A percentile compares a stretch with the other conserved stretches of the same genome.
Conservation (phyloP, 2,113 vertebrate genomes). For the Gymnogyps californianus region DNA sequence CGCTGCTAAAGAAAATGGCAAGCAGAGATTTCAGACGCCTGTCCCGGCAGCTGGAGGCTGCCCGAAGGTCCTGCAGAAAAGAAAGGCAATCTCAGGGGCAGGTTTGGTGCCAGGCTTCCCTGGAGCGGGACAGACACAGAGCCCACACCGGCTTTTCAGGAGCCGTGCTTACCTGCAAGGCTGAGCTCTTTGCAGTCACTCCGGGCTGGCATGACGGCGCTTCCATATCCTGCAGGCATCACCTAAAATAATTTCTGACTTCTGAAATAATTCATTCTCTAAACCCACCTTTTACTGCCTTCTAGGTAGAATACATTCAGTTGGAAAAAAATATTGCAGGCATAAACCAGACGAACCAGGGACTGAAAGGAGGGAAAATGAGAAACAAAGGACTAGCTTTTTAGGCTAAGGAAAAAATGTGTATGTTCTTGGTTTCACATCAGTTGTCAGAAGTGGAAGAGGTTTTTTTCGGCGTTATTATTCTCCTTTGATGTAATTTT, state of each 20-base stretch:
- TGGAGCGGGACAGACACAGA: rapidly evolving
- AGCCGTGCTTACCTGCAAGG: neutral
- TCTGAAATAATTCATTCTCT: neutral
- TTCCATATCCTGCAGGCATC: neutral
- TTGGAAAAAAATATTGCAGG: neutral
- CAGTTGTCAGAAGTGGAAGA: neutral
- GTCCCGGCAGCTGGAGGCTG: rapidly evolving
- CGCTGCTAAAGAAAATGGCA: neutral
- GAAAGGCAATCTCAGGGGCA: rapidly evolving
- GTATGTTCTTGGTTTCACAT: neutral
- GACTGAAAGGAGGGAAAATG: neutral
- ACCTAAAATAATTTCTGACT: neutral
- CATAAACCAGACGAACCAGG: neutral
- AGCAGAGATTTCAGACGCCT: no score
- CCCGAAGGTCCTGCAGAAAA: neutral
- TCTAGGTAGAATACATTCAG: rapidly evolving
- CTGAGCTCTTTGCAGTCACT: neutral
- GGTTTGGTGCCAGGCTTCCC: rapidly evolving
- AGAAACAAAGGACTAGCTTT: neutral
- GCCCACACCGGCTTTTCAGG: no score
- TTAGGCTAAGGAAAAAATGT: neutral
- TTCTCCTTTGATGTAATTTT: neutral
- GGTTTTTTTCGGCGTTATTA: neutral
- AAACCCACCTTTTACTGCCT: neutral
- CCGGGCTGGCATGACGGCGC: rapidly evolving